Evolutionary conservation across 2,113 vertebrate genomes (phyloP), one percentile per base, ranked within the genome.

Genomic region (Macrotus californicus): DNA sequence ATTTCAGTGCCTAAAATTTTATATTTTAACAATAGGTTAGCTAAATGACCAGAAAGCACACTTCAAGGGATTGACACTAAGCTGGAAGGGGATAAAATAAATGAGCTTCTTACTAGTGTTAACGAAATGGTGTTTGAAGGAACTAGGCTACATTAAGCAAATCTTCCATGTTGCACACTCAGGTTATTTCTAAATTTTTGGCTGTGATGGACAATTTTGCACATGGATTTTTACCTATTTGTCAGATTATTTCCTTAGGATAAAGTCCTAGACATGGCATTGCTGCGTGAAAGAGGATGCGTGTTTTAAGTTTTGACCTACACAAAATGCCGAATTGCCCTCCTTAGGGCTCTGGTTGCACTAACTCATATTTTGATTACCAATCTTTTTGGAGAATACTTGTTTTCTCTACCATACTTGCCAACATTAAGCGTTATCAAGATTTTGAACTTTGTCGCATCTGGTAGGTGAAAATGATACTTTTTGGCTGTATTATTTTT

Each of bases 361-460:
- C 56, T 19, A 31, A 46, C 66, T 61, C 72, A 72, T 43, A 79
- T 2, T 69, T n/a, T 67, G 36, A 73, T 7, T 3, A 69, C 43
- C 41, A 70, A 5, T 64, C 8, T 46, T 66, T 79, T 81, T 46
- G 39, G 31, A 77, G 36, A 87, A 43, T 43, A 61, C 13, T 73
- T 80, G 11, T 3, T 83, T 88, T 97, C 24, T 87, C 26, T 12
- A 83, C 36, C 14, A n/a, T 14, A 48, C 6, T 79, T 91, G 66
- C 43, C 43, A 29, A 31, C 13, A 3, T 70, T 43, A 61, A 92
- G 39, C 39, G 52, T 59, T 67, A 72, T 75, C 41, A 84, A 19
- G 84, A 41, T 94, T 90, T 90, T 93, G 16, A 79, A 85, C 36
- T 87, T 93, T 19, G 15, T 22, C 31, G 93, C 83, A 70, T 91